These are phyloP conservation scores for Camponotus floridanus DNA, from an alignment of 1,140 invertebrate genomes.

Conservation along the genomic window DNA sequence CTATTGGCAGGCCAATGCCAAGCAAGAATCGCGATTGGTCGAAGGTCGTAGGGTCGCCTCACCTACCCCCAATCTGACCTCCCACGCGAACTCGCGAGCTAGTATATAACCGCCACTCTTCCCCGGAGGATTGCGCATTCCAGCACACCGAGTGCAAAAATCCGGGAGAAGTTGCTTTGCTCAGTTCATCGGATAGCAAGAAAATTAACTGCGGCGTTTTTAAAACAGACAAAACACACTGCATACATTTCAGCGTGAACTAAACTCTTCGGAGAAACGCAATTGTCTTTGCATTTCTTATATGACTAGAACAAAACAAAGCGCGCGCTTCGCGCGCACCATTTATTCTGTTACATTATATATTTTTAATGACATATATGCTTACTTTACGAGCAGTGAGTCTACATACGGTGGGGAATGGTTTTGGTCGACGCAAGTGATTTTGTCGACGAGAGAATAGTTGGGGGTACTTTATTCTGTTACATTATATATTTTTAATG, in stretches of 20 bases:
- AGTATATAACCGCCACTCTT: slow-evolving; percentile 72
- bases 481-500: no score
- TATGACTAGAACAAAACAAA: no score
- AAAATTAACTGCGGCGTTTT: background rate
- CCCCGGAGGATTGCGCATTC: slow-evolving; percentile 32
- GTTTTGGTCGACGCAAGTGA: no score
- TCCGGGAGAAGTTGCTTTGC: background rate
- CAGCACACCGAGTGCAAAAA: slow-evolving; percentile 23
- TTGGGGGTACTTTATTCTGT: no score
- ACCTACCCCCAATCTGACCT: slow-evolving; percentile 84
- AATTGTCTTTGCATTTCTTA: background rate
- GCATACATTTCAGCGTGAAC: background rate
- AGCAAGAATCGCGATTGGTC: slow-evolving; percentile 81
- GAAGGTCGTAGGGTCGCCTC: slow-evolving; percentile 83
- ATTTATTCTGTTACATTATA: no score
- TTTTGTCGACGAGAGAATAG: no score
- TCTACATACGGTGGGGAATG: no score
- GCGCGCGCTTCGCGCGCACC: no score
- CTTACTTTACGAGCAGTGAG: no score
- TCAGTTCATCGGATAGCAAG: slow-evolving; percentile 22
- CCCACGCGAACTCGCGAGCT: slow-evolving; percentile 82
- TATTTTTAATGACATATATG: no score
- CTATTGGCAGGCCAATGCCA: slow-evolving; percentile 80
- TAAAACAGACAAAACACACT: background rate
- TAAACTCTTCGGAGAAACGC: background rate